Evolutionary conservation across 2,888 invertebrate species (phyloP).

Genomic region (Drosophila pegasa): DNA sequence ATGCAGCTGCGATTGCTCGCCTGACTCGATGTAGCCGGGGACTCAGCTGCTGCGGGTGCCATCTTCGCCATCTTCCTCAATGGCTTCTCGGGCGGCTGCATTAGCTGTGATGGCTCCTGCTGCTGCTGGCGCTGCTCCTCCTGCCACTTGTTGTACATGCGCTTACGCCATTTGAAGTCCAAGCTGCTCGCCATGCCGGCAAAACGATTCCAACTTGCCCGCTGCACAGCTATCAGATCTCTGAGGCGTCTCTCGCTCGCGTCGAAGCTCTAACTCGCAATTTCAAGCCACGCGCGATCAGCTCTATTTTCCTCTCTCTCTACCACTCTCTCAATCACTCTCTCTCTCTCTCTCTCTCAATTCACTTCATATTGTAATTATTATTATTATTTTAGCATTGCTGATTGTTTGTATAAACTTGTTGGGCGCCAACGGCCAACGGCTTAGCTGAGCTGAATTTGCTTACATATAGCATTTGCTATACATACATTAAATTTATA

Average conservation of each 20-base stretch:
- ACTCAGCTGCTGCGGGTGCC: background rate
- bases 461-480: background rate
- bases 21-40: background rate
- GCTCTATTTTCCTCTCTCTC: background rate
- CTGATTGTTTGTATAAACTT: slow-evolving; percentile 6
- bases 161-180: slow-evolving; percentile 50
- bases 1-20: slow-evolving; percentile 13
- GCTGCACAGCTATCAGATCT: slow-evolving; percentile 13
- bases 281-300: background rate
- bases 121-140: slow-evolving; percentile 27
- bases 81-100: background rate
- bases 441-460: background rate
- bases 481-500: background rate
- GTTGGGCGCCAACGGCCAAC: slow-evolving; percentile 24
- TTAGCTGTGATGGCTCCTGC: background rate
- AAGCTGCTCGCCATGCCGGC: slow-evolving; percentile 20
- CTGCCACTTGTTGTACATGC: slow-evolving; percentile 51
- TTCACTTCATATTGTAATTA: background rate
- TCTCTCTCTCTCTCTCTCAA: background rate
- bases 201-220: slow-evolving; percentile 14
- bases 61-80: background rate
- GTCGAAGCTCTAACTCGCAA: slow-evolving; percentile 1
- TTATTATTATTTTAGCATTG: background rate
- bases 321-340: background rate
- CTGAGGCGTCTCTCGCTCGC: background rate